phyloP scores from a whole-genome alignment of 2,797 vertebrate species.

The Pachyuromys duprasi region DNA sequence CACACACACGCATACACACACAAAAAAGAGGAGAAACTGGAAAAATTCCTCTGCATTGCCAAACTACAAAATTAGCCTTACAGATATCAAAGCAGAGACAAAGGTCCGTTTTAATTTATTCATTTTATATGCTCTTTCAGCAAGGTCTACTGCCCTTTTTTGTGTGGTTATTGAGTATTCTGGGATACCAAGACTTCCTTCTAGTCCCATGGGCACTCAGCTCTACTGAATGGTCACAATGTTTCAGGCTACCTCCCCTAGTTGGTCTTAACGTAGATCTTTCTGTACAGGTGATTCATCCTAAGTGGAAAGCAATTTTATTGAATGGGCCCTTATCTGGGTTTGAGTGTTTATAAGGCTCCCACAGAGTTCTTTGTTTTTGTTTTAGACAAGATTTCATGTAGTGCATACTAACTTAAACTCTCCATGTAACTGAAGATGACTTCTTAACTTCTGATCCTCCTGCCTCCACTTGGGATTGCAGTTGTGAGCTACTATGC shows the following conservation, averaged over 20 bases:
- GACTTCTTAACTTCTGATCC: not conserved
- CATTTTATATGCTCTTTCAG: not conserved
- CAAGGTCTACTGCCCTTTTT: not conserved
- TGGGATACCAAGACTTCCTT: not conserved
- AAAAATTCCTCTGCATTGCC: not conserved
- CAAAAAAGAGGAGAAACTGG: not conserved
- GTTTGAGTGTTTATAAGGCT: not conserved
- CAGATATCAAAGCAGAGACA: rapidly evolving
- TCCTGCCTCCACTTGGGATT: not conserved
- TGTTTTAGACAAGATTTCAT: not conserved
- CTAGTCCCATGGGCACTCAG: not conserved
- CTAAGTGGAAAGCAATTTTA: not conserved
- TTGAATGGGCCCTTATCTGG: not conserved
- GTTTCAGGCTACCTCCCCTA: not conserved
- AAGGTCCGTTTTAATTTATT: not conserved
- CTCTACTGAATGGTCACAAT: not conserved
- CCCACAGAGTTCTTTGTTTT: not conserved
- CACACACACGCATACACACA: too few species aligned
- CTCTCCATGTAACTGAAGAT: not conserved
- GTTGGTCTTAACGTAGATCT: not conserved
- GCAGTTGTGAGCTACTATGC: not conserved
- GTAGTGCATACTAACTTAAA: not conserved
- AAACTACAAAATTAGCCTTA: not conserved
- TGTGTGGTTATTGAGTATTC: not conserved
- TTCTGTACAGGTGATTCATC: not conserved